A percentile compares a stretch with the other conserved stretches of the same genome.
Evolutionary conservation across 37 sponge, comb jelly and placozoan genomes (phyloP).

Genomic region (Theonella swinhoei): DNA sequence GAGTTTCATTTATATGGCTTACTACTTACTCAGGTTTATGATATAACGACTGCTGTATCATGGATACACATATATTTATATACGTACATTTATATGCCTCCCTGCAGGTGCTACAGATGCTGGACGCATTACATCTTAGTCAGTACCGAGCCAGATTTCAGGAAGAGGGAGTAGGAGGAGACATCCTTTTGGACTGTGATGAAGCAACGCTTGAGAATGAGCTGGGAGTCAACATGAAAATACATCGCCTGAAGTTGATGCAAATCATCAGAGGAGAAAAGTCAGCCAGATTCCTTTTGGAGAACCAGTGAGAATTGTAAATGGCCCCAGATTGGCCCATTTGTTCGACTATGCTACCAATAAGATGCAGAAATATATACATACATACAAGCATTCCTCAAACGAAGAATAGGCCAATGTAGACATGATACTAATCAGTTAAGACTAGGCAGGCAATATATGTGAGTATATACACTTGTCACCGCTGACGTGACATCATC

Average conservation of each 20-base stretch:
- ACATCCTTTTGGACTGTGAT: not conserved
- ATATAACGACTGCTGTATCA: no score
- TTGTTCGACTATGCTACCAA: no score
- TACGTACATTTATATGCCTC: no score
- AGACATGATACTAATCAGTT: not conserved
- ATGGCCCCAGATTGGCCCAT: no score
- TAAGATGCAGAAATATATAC: no score
- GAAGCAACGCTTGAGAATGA: not conserved
- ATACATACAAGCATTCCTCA: not conserved
- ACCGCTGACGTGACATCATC: no score
- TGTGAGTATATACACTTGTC: no score
- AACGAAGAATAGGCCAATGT: not conserved
- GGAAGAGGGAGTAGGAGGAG: not conserved
- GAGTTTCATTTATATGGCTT: no score
- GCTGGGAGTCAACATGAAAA: not conserved
- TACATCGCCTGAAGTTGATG: not conserved
- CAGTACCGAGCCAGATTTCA: not conserved
- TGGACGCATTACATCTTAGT: not conserved
- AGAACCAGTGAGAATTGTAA: no score
- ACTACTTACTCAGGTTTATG: no score
- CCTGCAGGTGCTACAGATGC: not conserved
- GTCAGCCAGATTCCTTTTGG: not conserved
- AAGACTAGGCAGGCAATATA: no score
- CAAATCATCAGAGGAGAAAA: not conserved
- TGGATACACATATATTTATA: no score